Percentiles rank a stretch among this genome's conserved stretches.
phyloP scores from a whole-genome alignment of 2,888 invertebrate genomes.

The Lepidonotus clava region DNA sequence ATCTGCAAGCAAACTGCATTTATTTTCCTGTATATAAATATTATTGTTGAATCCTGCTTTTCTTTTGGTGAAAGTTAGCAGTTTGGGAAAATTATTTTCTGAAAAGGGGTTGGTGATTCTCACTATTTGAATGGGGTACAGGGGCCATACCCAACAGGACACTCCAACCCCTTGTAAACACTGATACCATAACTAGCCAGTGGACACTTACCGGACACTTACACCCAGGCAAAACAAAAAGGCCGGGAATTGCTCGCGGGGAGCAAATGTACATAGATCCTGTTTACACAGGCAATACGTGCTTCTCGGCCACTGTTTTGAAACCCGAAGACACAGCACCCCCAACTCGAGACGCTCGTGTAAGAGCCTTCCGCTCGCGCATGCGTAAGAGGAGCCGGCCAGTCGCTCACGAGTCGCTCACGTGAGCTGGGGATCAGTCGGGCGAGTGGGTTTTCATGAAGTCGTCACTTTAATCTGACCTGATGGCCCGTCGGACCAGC shows the following conservation, averaged over 20 bases:
- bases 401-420: background rate
- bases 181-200: no score
- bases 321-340: constrained; percentile 5
- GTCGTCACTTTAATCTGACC: constrained; percentile 3
- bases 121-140: no score
- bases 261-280: background rate
- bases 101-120: no score
- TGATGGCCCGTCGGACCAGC: background rate
- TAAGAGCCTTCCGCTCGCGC: constrained; percentile 21
- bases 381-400: background rate
- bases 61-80: no score
- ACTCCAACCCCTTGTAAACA: no score
- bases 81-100: no score
- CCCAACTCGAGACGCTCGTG: background rate
- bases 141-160: no score
- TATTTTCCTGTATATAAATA: no score
- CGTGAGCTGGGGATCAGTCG: background rate
- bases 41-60: no score
- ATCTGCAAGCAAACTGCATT: no score
- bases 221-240: background rate
- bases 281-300: constrained; percentile 23
- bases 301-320: constrained; percentile 3
- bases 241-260: background rate
- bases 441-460: background rate
- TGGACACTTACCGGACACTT: background rate